Conservation (phyloP, 2,797 vertebrate genomes). For the Sebastes itinus region DNA sequence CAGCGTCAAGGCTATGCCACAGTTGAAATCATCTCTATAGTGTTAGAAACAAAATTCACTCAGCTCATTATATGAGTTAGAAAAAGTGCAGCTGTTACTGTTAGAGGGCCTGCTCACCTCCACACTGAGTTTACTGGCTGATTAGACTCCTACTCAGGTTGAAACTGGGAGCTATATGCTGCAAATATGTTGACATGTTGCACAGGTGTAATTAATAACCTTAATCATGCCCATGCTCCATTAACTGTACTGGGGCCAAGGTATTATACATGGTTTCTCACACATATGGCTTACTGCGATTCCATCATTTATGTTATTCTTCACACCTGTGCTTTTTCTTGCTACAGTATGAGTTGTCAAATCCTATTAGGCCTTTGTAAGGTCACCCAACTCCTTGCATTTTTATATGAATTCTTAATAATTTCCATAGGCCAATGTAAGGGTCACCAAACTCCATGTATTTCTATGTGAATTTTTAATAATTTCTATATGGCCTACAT, state of each 20-base stretch:
- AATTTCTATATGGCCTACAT: not conserved
- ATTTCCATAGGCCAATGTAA: not conserved
- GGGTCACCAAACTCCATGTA: not conserved
- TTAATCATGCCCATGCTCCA: not conserved
- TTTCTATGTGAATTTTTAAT: too few relatives aligned
- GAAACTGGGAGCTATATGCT: not conserved
- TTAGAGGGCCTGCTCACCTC: not conserved
- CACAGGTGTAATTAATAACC: slow-evolving; percentile 5
- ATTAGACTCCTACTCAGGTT: not conserved
- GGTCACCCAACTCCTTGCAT: not conserved
- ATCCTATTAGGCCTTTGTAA: not conserved
- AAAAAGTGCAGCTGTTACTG: not conserved
- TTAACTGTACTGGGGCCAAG: not conserved
- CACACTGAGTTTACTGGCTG: not conserved
- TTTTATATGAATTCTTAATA: not conserved
- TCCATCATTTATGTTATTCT: not conserved
- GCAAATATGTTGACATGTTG: not conserved
- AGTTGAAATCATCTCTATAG: not conserved
- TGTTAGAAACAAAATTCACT: too few relatives aligned
- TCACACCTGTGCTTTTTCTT: not conserved
- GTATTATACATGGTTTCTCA: not conserved
- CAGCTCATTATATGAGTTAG: too few relatives aligned
- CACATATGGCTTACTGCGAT: not conserved
- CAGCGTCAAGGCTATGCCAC: too few relatives aligned
- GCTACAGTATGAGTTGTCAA: not conserved